Evolutionary conservation across 2,888 invertebrate species (phyloP), one percentile per base, ranked within the genome.

Genomic region (Drosophila infuscata): DNA sequence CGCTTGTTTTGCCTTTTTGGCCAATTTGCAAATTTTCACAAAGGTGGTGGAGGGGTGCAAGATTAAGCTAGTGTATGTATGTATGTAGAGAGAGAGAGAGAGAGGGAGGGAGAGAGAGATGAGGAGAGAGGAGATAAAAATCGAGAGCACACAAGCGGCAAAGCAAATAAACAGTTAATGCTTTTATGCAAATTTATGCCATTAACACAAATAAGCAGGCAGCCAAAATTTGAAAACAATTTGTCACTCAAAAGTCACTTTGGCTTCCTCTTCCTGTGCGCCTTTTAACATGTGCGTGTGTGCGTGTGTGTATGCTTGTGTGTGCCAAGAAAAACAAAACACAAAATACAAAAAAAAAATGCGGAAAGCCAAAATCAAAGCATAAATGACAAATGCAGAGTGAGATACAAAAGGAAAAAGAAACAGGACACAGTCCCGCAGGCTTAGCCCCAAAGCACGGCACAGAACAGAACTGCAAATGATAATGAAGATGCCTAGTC

Each of bases 181-280:
- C 89, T 89, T 89, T 88, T 91, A 91, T 91, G 88, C 88, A 88
- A 88, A 91, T 88, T 89, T 89, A 88, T 91, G 90, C 89, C 89
- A 89, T 90, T 88, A 90, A 90, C 87, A 90, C 85, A 85, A 88
- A 85, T 88, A 85, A 88, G 90, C 85, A 82, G 67, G 76, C 85
- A 82, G 82, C 77, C 64, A 71, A 86, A 91, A 88, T 91, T 91
- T 90, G 82, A 86, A 89, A 89, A 89, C 91, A 89, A 89, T 89
- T 89, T 89, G 91, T 89, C 88, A 89, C 88, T 89, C 88, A 91
- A 89, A 91, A 89, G 88, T 91, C 90, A 88, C 88, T 81, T 77
- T 85, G 74, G 58, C 76, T 71, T 76, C 77, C 73, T 67, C 46
- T 71, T 69, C 61, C 67, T 69, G 69, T 30, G 59, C 33, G 48